phyloP scores from a whole-genome alignment of 2,113 vertebrate genomes.

The Aepyceros melampus region DNA sequence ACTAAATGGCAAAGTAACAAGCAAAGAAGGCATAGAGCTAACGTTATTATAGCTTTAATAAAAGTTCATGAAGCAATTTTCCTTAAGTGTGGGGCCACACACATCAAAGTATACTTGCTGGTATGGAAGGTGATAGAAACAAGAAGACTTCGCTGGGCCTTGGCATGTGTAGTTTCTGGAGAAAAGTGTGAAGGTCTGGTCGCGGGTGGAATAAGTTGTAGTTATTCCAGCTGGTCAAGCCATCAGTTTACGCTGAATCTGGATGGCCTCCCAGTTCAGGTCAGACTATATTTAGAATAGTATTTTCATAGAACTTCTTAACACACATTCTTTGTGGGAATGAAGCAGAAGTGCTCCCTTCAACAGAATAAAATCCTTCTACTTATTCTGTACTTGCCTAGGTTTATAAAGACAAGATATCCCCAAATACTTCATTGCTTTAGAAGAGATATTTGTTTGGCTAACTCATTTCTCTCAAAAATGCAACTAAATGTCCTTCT shows the following conservation, averaged over 20 bases:
- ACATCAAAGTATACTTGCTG: background rate
- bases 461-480: background rate
- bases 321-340: background rate
- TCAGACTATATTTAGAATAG: background rate
- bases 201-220: background rate
- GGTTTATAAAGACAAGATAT: slow-evolving; percentile 10
- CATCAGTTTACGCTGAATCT: background rate
- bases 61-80: slow-evolving; percentile 40
- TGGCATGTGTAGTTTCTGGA: background rate
- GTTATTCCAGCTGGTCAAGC: background rate
- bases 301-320: background rate
- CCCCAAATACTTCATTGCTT: background rate
- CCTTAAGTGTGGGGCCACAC: background rate
- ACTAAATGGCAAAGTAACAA: slow-evolving; percentile 40
- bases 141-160: background rate
- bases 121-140: background rate
- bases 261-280: background rate
- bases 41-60: slow-evolving; percentile 36
- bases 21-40: background rate
- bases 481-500: background rate
- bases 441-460: background rate
- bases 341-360: background rate
- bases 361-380: slow-evolving; percentile 1
- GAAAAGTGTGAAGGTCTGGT: background rate
- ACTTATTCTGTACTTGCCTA: background rate